Percentiles rank a stretch among this genome's conserved stretches.
phyloP scores from a whole-genome alignment of 2,113 vertebrate genomes.

The Ginglymostoma cirratum region DNA sequence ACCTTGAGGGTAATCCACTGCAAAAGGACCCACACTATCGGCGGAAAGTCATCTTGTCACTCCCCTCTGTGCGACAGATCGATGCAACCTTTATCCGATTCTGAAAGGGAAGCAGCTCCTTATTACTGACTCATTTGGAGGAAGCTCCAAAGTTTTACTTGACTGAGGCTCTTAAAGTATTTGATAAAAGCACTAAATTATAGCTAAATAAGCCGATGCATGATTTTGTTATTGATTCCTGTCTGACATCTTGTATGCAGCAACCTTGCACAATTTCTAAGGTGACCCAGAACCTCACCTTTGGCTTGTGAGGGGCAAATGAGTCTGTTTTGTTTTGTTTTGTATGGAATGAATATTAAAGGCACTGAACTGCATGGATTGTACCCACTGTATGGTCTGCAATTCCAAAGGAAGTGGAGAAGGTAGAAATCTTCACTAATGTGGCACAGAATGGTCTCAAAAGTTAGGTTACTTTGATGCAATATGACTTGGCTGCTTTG shows the following conservation, averaged over 20 bases:
- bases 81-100: constrained; percentile 94
- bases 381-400: background rate
- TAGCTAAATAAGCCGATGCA: constrained; percentile 22
- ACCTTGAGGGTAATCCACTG: constrained; percentile 88
- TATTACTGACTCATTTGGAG: constrained; percentile 14
- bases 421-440: background rate
- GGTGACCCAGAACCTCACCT: background rate
- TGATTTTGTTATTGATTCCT: constrained; percentile 33
- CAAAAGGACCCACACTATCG: constrained; percentile 96
- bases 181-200: constrained; percentile 37
- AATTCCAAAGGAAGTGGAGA: background rate
- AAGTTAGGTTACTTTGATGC: background rate
- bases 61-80: constrained; percentile 88
- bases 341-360: constrained; percentile 35
- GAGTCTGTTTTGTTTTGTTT: constrained; percentile 13
- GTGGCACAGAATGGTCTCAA: background rate
- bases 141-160: constrained; percentile 4
- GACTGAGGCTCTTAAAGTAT: constrained; percentile 33
- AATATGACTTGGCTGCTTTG: background rate
- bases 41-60: constrained; percentile 90
- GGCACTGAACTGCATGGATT: constrained; percentile 22
- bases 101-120: constrained; percentile 53
- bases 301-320: constrained; percentile 6
- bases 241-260: constrained; percentile 10
- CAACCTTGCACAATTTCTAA: constrained; percentile 1